Conservation (phyloP, 2,797 vertebrate genomes). For the Coregonus ussuriensis region DNA sequence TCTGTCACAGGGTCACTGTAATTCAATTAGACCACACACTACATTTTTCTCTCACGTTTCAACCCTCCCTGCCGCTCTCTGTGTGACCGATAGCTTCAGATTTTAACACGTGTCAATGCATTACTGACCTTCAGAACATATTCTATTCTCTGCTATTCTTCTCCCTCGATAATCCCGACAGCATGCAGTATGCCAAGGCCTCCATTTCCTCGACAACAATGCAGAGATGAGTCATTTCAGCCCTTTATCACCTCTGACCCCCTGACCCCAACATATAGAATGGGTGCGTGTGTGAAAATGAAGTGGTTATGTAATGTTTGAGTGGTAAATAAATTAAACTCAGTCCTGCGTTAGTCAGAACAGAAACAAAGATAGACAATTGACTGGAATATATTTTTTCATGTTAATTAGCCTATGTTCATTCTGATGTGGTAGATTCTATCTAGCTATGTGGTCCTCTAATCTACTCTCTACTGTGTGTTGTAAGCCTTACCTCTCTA, state of each 20-base stretch:
- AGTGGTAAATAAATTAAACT: neutral
- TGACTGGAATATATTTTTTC: neutral
- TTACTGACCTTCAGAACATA: constrained; percentile 52
- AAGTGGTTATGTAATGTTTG: neutral
- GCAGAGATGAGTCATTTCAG: neutral
- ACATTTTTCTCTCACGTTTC: constrained; percentile 49
- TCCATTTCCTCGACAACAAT: neutral
- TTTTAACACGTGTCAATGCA: constrained; percentile 38
- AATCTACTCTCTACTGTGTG: neutral
- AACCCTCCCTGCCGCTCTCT: constrained; percentile 20
- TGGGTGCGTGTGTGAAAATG: neutral
- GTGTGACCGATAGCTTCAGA: constrained; percentile 17
- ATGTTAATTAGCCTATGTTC: neutral
- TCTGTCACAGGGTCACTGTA: constrained; percentile 84
- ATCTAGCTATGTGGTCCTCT: neutral
- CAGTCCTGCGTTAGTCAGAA: neutral
- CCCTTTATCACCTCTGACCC: neutral
- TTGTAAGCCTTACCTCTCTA: neutral
- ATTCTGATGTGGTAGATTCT: neutral
- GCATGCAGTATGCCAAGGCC: constrained; percentile 12
- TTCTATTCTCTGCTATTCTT: constrained; percentile 26
- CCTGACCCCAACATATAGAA: neutral
- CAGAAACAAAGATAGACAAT: neutral
- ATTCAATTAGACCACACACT: constrained; percentile 80
- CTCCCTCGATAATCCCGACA: neutral